Conservation (phyloP, 2,113 vertebrate genomes). For the Athene cunicularia region DNA sequence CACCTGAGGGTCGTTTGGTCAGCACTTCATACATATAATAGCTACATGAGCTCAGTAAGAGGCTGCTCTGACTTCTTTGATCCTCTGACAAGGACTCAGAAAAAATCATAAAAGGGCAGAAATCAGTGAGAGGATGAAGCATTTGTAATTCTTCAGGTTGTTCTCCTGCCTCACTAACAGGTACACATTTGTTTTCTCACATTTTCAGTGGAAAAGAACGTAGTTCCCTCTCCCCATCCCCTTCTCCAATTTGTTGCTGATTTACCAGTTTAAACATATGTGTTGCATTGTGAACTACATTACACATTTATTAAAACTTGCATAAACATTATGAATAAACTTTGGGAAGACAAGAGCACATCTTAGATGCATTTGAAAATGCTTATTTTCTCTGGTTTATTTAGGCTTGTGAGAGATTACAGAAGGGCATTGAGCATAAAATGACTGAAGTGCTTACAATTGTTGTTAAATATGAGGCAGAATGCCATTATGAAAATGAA, state of each 20-base stretch:
- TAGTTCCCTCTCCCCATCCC: background rate
- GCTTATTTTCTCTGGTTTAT: background rate
- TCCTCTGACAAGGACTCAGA: background rate
- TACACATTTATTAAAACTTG: background rate
- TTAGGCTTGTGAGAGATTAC: background rate
- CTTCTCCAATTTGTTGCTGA: background rate
- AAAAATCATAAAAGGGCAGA: background rate
- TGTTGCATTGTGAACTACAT: background rate
- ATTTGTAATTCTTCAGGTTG: background rate
- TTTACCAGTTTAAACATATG: background rate
- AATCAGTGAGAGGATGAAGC: background rate
- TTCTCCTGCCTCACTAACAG: background rate
- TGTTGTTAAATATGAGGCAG: background rate
- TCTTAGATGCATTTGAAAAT: background rate
- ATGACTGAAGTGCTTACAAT: background rate
- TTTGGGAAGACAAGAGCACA: background rate
- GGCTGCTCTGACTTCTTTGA: background rate
- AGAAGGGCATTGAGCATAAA: background rate
- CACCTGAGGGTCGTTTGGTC: slow-evolving; percentile 36
- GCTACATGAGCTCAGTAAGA: background rate
- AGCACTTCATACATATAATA: background rate
- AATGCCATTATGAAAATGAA: background rate
- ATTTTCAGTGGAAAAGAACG: background rate
- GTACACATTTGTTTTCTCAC: background rate
- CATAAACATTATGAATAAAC: background rate